phyloP scores from a whole-genome alignment of 2,888 invertebrate species.

The Reticulitermes lucifugus region DNA sequence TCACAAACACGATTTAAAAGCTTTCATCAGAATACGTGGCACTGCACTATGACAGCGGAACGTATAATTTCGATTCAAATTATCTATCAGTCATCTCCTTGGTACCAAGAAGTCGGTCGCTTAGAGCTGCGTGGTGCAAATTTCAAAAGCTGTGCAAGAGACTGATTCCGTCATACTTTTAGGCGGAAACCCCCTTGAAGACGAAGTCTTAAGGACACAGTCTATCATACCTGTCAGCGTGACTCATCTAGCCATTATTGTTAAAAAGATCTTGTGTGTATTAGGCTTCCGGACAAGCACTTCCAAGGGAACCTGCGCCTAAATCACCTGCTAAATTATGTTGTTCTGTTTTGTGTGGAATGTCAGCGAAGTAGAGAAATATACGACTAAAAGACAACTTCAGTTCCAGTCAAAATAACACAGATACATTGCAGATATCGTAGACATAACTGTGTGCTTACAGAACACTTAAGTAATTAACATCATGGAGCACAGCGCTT shows the following conservation, averaged over 20 bases:
- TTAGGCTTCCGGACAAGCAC: background rate
- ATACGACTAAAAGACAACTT: no score
- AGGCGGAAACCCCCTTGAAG: background rate
- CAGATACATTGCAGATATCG: no score
- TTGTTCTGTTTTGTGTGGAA: no score
- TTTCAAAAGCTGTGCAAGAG: constrained; percentile 8
- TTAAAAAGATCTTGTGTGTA: background rate
- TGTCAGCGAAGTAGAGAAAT: no score
- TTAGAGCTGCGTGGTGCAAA: background rate
- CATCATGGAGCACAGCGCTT: no score
- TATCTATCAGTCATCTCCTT: constrained; percentile 20
- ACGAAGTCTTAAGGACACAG: background rate
- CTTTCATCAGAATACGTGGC: constrained; percentile 1
- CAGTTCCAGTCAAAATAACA: no score
- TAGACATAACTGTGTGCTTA: no score
- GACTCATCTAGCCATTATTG: background rate
- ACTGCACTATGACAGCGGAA: background rate
- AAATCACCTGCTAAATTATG: background rate
- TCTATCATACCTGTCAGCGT: background rate
- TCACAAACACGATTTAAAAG: constrained; percentile 18
- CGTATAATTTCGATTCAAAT: constrained; percentile 12
- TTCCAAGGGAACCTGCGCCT: background rate
- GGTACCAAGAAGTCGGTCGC: constrained; percentile 5
- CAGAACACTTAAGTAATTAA: no score
- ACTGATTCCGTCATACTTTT: constrained; percentile 29